These are phyloP conservation scores for Scaptomyza caliginosa DNA, from an alignment of 2,888 invertebrate species.

Conservation along the genomic window DNA sequence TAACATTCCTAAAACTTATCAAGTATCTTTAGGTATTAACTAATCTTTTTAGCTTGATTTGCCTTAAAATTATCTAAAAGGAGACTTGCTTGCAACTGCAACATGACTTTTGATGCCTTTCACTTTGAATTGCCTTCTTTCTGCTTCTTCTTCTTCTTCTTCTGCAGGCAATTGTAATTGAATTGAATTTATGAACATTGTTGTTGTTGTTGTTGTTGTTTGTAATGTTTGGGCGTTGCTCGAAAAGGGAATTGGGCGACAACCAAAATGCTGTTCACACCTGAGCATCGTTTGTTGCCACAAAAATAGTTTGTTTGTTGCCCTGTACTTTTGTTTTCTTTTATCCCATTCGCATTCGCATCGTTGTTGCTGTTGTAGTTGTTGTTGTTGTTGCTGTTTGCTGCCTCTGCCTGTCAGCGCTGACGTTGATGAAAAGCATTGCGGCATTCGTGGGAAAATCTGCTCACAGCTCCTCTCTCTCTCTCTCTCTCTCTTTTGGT, in stretches of 20 bases:
- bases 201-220: background rate
- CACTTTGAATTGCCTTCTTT: conserved; percentile 7
- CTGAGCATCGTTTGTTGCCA: conserved; percentile 27
- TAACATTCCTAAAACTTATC: too few relatives aligned
- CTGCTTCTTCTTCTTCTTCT: background rate
- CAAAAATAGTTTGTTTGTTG: too few relatives aligned
- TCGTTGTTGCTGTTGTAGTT: conserved; percentile 50
- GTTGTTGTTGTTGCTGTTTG: conserved; percentile 50
- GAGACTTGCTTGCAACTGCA: conserved; percentile 5
- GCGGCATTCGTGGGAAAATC: conserved; percentile 63
- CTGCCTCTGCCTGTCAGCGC: conserved; percentile 45
- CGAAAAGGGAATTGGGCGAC: conserved; percentile 24
- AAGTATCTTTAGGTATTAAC: too few relatives aligned
- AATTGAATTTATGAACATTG: conserved; percentile 45
- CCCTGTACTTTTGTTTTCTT: conserved; percentile 25
- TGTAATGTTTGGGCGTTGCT: background rate
- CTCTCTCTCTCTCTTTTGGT: conserved; percentile 4
- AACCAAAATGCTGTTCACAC: conserved; percentile 44
- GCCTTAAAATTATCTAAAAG: too few relatives aligned
- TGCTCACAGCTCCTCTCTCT: conserved; percentile 16
- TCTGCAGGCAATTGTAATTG: conserved; percentile 39
- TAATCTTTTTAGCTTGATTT: too few relatives aligned
- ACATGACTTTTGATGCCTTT: conserved; percentile 45
- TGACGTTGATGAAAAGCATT: conserved; percentile 66
- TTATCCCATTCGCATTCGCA: conserved; percentile 50